These are phyloP conservation scores for Siphamia tubifer DNA, from an alignment of 2,113 vertebrate genomes.

Conservation along the genomic window DNA sequence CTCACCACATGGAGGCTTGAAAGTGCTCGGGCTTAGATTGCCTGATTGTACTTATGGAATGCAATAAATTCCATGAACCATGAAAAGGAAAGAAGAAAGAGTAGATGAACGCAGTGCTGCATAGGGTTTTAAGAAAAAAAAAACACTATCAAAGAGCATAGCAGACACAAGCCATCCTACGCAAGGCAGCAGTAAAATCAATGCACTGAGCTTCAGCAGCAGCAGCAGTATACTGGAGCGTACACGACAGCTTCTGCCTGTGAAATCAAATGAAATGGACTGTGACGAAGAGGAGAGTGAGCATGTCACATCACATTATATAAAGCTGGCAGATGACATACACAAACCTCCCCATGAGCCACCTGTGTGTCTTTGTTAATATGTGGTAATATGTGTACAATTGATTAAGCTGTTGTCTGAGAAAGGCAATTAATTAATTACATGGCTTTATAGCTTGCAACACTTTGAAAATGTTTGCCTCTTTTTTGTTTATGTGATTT, in stretches of 20 bases:
- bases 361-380: neutral
- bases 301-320: slow-evolving; percentile 15
- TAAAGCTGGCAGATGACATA: slow-evolving; percentile 5
- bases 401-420: neutral
- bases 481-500: neutral
- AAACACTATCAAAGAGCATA: neutral
- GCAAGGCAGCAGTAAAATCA: slow-evolving; percentile 14
- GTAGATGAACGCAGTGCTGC: neutral
- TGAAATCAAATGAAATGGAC: slow-evolving; percentile 12
- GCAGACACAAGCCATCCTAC: slow-evolving; percentile 14
- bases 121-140: neutral
- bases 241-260: neutral
- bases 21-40: too few relatives aligned
- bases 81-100: neutral
- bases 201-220: neutral
- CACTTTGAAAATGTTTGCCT: neutral
- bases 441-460: too few relatives aligned
- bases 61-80: too few relatives aligned
- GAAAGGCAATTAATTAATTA: too few relatives aligned
- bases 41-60: too few relatives aligned
- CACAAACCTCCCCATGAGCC: neutral
- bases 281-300: slow-evolving; percentile 10
- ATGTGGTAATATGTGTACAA: neutral
- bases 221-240: neutral
- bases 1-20: too few relatives aligned